Conservation (phyloP, 2,888 invertebrate species). For the Octonoba sinensis region DNA sequence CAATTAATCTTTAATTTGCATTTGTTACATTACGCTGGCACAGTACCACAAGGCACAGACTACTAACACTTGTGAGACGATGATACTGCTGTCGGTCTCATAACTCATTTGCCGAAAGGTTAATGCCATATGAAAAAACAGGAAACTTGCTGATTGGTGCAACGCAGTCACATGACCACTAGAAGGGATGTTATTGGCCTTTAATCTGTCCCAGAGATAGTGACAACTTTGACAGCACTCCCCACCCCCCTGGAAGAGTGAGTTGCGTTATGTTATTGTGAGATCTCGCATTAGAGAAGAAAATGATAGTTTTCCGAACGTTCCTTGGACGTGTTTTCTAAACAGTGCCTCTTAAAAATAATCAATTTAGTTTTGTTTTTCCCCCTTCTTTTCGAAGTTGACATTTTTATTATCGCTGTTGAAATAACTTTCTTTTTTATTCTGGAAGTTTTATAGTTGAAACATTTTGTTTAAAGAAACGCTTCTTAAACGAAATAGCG, state of each 20-base stretch:
- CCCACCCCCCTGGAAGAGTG: background rate
- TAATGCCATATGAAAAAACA: conserved; percentile 61
- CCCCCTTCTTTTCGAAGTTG: too few relatives aligned
- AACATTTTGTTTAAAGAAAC: too few relatives aligned
- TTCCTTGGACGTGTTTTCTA: too few relatives aligned
- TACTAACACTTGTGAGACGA: conserved; percentile 56
- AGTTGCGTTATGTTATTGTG: conserved; percentile 1
- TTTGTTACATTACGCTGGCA: conserved; percentile 35
- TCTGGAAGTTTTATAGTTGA: too few relatives aligned
- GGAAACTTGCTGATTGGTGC: conserved; percentile 25
- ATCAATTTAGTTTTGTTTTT: too few relatives aligned
- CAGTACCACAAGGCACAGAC: conserved; percentile 28
- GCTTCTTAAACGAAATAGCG: too few relatives aligned
- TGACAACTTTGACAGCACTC: conserved; percentile 52
- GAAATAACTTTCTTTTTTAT: too few relatives aligned
- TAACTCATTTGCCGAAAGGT: conserved; percentile 58
- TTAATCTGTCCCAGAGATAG: conserved; percentile 43
- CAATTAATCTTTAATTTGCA: too few relatives aligned
- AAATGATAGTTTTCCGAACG: too few relatives aligned
- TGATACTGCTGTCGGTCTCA: conserved; percentile 55
- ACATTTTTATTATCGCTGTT: too few relatives aligned
- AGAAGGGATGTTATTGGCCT: conserved; percentile 57
- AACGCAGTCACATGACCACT: conserved; percentile 24
- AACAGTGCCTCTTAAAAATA: too few relatives aligned
- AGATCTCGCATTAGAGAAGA: background rate